phyloP scores from a whole-genome alignment of 2,113 vertebrate genomes.

The Hemibagrus wyckioides region DNA sequence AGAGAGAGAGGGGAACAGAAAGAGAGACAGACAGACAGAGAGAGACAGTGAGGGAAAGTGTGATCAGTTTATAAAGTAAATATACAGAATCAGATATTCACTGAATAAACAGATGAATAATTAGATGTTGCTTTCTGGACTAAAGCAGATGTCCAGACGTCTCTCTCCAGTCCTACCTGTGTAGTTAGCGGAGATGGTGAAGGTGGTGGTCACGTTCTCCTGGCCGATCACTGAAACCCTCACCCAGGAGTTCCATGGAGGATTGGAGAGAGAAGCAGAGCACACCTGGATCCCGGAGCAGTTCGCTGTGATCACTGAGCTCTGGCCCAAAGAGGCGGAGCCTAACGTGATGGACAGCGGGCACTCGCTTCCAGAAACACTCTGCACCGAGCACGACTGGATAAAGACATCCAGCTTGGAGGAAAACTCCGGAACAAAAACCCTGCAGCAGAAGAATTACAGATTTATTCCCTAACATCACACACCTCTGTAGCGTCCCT shows the following conservation, averaged over 20 bases:
- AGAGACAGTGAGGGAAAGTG: not conserved
- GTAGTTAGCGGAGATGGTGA: slow-evolving; percentile 75
- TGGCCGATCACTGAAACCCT: slow-evolving; percentile 73
- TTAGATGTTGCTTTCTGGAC: no score
- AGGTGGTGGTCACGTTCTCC: slow-evolving; percentile 62
- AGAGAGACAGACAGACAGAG: not conserved
- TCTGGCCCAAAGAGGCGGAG: slow-evolving; percentile 70
- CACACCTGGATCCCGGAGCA: slow-evolving; percentile 73
- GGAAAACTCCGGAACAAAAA: slow-evolving; percentile 84
- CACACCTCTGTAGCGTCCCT: no score
- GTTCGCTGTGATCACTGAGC: slow-evolving; percentile 72
- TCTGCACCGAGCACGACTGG: slow-evolving; percentile 65
- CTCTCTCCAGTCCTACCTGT: no score
- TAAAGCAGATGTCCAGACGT: no score
- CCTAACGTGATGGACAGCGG: slow-evolving; percentile 77
- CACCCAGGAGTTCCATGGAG: slow-evolving; percentile 90
- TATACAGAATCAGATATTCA: no score
- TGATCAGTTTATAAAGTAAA: no score
- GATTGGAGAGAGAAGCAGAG: slow-evolving; percentile 70
- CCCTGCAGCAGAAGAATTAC: slow-evolving; percentile 63
- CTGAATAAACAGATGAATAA: no score
- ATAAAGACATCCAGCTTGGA: slow-evolving; percentile 77
- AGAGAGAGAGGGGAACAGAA: not conserved
- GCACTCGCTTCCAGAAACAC: slow-evolving; percentile 62
- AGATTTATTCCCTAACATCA: not conserved